phyloP scores from a whole-genome alignment of 2,888 invertebrate genomes.

The Gymnoscelis rufifasciata region DNA sequence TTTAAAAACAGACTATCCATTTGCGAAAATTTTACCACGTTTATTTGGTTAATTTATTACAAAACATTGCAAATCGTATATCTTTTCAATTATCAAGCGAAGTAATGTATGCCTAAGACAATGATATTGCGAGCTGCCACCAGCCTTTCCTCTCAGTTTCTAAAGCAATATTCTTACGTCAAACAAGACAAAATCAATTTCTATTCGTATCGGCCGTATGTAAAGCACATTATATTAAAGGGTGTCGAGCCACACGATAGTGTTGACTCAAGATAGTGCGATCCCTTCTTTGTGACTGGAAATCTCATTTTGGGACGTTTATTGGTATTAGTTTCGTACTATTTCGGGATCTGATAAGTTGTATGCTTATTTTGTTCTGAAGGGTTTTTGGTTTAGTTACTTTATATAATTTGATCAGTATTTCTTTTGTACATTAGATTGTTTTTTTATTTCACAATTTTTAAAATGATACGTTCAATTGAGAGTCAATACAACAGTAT shows the following conservation, averaged over 20 bases:
- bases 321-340: slow-evolving; percentile 30
- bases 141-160: slow-evolving; percentile 3
- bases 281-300: slow-evolving; percentile 34
- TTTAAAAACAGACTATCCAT: too few relatives aligned
- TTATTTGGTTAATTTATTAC: too few relatives aligned
- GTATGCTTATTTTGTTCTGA: too few relatives aligned
- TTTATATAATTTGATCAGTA: too few relatives aligned
- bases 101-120: slow-evolving; percentile 1
- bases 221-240: slow-evolving; percentile 32
- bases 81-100: too few relatives aligned
- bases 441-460: too few relatives aligned
- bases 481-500: too few relatives aligned
- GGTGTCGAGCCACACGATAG: slow-evolving; percentile 37
- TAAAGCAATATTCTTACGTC: slow-evolving; percentile 20
- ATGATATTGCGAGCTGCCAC: not conserved
- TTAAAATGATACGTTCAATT: too few relatives aligned
- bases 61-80: too few relatives aligned
- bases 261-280: slow-evolving; percentile 36
- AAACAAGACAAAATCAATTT: slow-evolving; percentile 31
- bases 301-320: slow-evolving; percentile 33
- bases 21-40: too few relatives aligned
- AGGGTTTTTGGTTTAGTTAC: too few relatives aligned
- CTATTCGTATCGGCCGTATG: slow-evolving; percentile 23
- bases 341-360: not conserved
- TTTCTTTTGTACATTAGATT: too few relatives aligned